Evolutionary conservation across 2,113 vertebrate species (phyloP), one percentile per base, ranked within the genome.

Genomic region (Triplophysa siluroides): DNA sequence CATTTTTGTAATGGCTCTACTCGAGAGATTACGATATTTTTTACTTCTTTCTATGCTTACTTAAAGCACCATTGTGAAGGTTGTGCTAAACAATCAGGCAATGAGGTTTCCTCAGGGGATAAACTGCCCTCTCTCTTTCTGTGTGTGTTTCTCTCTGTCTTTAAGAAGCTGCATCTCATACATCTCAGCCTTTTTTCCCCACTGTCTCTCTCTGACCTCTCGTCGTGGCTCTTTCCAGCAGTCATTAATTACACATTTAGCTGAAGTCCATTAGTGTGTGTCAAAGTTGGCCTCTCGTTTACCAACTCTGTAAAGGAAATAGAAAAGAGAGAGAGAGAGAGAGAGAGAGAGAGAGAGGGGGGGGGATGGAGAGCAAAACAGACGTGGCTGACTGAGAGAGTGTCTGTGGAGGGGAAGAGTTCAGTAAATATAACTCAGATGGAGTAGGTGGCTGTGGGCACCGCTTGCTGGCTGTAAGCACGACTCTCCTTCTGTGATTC

Each of bases 201-300:
- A 38, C 80, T 56, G 56, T 26, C 74, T 64, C 63, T 78, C 50
- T 73, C 54, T 83, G 80, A 82, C 75, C 84, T 73, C 29, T 65
- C 56, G 26, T 83, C 58, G 50, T 83, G 58, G 21, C 60, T 67
- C 66, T 79, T 83, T 70, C 69, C 81, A 61, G 54, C 61, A 85
- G 71, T 73, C 76, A 81, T 81, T 81, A 81, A 83, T 83, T 81
- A 81, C 79, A 71, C 71, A 81, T 83, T 79, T 85, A 81, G 76
- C 82, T 58, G 65, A 70, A 66, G 47, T 81, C 79, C 81, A 83
- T 83, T 83, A 62, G 70, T 78, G 81, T 78, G 54, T 63, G 58
- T 80, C 60, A 79, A 61, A 79, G 41, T 29, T 52, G 23, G 50
- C 64, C 81, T 81, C 68, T 82, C 81, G 43, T 77, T 78, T 75